Conservation (phyloP, 2,888 invertebrate genomes). For the Loripinus fragilis region DNA sequence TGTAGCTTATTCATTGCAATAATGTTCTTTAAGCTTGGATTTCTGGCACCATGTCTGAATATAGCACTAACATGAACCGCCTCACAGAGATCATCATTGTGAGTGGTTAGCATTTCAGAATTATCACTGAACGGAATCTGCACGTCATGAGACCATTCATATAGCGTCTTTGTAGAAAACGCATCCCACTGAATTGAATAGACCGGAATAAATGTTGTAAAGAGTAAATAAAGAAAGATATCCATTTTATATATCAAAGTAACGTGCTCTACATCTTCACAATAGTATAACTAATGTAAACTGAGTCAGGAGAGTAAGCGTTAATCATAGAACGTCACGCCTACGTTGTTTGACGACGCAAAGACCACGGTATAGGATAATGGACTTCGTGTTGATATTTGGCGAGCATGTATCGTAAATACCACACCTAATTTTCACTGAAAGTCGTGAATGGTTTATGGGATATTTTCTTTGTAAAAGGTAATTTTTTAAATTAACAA, state of each 20-base stretch:
- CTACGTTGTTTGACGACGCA: background rate
- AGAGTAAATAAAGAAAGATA: too few relatives aligned
- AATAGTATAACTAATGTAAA: too few relatives aligned
- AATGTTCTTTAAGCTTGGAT: conserved; percentile 34
- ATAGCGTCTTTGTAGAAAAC: conserved; percentile 48
- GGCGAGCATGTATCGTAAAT: too few relatives aligned
- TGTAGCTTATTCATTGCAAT: conserved; percentile 31
- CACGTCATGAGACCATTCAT: conserved; percentile 42
- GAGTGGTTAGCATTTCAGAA: background rate
- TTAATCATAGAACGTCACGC: conserved; percentile 3
- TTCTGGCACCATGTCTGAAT: conserved; percentile 46
- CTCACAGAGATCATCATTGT: conserved; percentile 15
- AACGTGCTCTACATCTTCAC: too few relatives aligned
- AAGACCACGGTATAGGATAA: background rate
- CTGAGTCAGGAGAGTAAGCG: too few relatives aligned
- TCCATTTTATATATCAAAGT: too few relatives aligned
- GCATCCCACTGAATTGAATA: conserved; percentile 30
- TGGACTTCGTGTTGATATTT: background rate
- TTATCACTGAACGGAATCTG: background rate
- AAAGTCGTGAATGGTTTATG: too few relatives aligned
- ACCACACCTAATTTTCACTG: too few relatives aligned
- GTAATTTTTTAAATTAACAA: too few relatives aligned
- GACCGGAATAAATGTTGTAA: background rate
- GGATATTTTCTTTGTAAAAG: too few relatives aligned
- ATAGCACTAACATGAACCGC: conserved; percentile 46